phyloP scores from a whole-genome alignment of 2,888 invertebrate genomes.

The Oscheius sp. region DNA sequence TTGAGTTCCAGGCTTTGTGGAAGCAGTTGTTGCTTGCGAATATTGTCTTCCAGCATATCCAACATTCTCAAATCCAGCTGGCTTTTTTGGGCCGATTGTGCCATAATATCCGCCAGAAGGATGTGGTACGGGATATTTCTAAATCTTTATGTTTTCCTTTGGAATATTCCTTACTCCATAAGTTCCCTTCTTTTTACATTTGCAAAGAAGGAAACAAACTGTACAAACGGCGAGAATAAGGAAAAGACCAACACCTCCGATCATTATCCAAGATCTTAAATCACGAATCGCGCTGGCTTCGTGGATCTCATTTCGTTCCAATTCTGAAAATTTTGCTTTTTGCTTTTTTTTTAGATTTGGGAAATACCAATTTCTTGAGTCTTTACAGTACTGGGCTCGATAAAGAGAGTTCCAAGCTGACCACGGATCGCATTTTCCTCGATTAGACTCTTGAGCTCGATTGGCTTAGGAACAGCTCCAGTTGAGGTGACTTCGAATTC shows the following conservation, averaged over 20 bases:
- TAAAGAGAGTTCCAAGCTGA: slow-evolving; percentile 41
- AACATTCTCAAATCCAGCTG: slow-evolving; percentile 56
- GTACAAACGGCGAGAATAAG: slow-evolving; percentile 34
- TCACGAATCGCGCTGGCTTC: slow-evolving; percentile 10
- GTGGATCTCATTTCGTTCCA: background rate
- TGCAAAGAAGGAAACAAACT: slow-evolving; percentile 43
- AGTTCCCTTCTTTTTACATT: slow-evolving; percentile 36
- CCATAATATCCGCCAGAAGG: slow-evolving; percentile 33
- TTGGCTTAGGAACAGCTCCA: slow-evolving; percentile 41
- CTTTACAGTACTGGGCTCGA: slow-evolving; percentile 57
- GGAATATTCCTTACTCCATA: too few relatives aligned
- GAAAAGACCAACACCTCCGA: slow-evolving; percentile 27
- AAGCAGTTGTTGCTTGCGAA: slow-evolving; percentile 48
- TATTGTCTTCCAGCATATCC: slow-evolving; percentile 56
- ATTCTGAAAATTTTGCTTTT: background rate
- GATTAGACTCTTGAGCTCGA: slow-evolving; percentile 50
- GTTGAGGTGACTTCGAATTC: slow-evolving; percentile 48
- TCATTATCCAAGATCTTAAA: slow-evolving; percentile 10
- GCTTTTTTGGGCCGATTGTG: slow-evolving; percentile 33
- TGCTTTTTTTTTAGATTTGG: background rate
- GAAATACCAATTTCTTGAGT: slow-evolving; percentile 45
- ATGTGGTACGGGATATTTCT: slow-evolving; percentile 14
- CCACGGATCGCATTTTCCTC: slow-evolving; percentile 58
- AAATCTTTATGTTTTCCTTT: background rate
- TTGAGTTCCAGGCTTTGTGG: slow-evolving; percentile 34